Evolutionary conservation across 1,140 invertebrate species (phyloP).

Genomic region (Drosophila ironensis): DNA sequence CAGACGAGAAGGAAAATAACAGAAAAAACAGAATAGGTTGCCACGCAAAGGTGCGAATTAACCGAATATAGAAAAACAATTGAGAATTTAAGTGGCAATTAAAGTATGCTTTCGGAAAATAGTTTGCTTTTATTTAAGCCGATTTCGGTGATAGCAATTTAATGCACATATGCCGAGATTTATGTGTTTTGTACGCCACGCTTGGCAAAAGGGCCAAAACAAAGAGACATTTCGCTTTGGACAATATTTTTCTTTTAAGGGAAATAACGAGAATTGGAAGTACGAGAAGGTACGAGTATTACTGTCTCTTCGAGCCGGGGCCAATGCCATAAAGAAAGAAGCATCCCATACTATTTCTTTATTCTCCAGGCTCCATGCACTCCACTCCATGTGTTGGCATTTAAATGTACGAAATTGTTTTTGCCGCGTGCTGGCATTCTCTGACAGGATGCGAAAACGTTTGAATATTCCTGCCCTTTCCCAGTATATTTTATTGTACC

Average conservation of each 20-base stretch:
- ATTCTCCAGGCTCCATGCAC: too few species aligned
- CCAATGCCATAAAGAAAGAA: conserved; percentile 60
- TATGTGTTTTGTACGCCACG: conserved; percentile 70
- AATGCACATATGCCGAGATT: conserved; percentile 78
- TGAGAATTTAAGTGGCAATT: conserved; percentile 67
- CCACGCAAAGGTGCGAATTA: conserved; percentile 39
- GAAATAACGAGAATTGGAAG: not conserved
- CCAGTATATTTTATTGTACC: conserved; percentile 29
- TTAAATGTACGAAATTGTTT: conserved; percentile 78
- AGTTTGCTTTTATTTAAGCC: conserved; percentile 4
- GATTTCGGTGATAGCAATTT: conserved; percentile 51
- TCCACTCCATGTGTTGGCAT: conserved; percentile 51
- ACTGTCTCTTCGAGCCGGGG: conserved; percentile 31
- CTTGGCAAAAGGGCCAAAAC: conserved; percentile 60
- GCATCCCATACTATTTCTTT: conserved; percentile 6
- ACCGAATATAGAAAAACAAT: conserved; percentile 72
- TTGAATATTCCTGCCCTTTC: conserved; percentile 39
- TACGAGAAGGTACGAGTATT: not conserved
- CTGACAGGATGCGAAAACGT: conserved; percentile 59
- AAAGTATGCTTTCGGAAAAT: conserved; percentile 39
- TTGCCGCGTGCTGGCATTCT: conserved; percentile 65
- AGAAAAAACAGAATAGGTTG: conserved; percentile 5
- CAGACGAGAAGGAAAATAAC: conserved; percentile 29
- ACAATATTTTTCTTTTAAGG: conserved; percentile 48
- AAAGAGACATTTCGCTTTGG: conserved; percentile 73